Evolutionary conservation across 64 coral and sea anemone genomes (phyloP), one percentile per base, ranked within the genome.

Genomic region (Montipora foliosa): DNA sequence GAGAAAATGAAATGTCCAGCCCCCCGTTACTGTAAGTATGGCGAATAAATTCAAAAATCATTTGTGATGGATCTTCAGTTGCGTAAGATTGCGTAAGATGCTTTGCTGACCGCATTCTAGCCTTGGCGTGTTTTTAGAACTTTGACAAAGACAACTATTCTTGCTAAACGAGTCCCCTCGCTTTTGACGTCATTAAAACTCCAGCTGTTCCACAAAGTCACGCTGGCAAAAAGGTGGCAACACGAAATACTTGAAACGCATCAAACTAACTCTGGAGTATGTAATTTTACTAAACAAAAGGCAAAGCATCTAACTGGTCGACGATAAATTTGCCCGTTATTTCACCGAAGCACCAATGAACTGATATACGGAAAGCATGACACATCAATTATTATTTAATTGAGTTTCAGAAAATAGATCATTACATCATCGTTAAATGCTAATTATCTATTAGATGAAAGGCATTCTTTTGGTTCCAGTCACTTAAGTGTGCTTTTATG

Each of bases 381-480:
- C 16, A 64, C 9, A 4, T 16, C 11, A 64, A 64, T 61, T 16
- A 67, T 84, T n/a, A 84, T 44, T 59, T n/a, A 48, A 46, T 84
- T 19, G 0, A 86, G 47, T 11, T 2, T 47, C 16, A 22, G 61
- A 86, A 86, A 86, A 86, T 86, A 72, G 82, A 71, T 68, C 44
- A 84, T 86, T 72, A 4, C 82, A 86, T 86, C 82, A 86, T 86
- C 45, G 12, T 50, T 47, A 49, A 71, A 86, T 84, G 58, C 60
- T 67, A 68, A 67, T 67, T 29, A 71, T 7, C 53, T 6, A 24
- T 11, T 37, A 37, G 37, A 37, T 37, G 37, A 37, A 5, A 5
- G 21, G 68, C 17, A 71, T 71, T n/a, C 8, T 71, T 22, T 67
- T 15, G 4, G 11, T 17, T 67, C 4, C 0, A 67, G 62, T 67